These are phyloP conservation scores for Sebastes paucispinis DNA, from an alignment of 2,797 vertebrate genomes.

Conservation along the genomic window DNA sequence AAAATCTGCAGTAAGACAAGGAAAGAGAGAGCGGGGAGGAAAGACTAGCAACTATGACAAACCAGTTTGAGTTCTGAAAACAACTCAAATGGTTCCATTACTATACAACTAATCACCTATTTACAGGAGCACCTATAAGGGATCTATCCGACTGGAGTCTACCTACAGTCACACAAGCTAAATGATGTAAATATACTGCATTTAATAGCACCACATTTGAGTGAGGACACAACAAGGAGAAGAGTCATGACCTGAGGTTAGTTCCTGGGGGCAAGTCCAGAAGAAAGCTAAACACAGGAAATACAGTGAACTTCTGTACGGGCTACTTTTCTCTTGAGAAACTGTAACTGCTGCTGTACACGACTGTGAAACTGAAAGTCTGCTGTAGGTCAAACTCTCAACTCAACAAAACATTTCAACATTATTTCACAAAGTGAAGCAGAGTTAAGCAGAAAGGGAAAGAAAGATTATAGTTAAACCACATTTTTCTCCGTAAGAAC, in stretches of 20 bases:
- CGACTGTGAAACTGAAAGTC: background rate
- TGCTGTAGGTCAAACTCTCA: background rate
- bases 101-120: background rate
- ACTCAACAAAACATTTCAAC: background rate
- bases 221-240: conserved; percentile 18
- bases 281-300: conserved; percentile 79
- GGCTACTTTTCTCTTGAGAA: background rate
- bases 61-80: background rate
- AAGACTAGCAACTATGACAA: background rate
- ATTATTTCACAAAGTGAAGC: background rate
- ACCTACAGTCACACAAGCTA: conserved; percentile 9
- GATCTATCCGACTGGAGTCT: background rate
- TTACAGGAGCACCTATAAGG: background rate
- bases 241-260: conserved; percentile 75
- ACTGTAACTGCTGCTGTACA: background rate
- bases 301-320: conserved; percentile 38
- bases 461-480: background rate
- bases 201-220: conserved; percentile 5
- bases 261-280: conserved; percentile 79
- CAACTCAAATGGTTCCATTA: background rate
- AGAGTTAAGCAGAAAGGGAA: background rate
- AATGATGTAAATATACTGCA: background rate
- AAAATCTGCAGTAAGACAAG: conserved; percentile 1
- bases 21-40: background rate
- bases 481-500: background rate